Percentiles rank a stretch among this genome's conserved stretches.
phyloP scores from a whole-genome alignment of 1,140 invertebrate genomes.

The Drosophila erecta region DNA sequence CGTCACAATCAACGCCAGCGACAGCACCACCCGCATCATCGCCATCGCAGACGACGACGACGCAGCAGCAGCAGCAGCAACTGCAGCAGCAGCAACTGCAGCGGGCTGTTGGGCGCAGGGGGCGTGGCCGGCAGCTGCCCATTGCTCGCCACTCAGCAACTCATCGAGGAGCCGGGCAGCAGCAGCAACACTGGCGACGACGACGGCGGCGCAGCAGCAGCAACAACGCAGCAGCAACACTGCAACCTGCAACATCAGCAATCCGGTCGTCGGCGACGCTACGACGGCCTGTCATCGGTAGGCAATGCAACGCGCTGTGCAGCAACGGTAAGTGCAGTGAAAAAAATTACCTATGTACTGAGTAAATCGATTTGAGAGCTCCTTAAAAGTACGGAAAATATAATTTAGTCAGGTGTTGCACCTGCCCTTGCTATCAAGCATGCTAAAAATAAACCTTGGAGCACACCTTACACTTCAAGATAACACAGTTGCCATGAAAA shows the following conservation, averaged over 20 bases:
- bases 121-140: constrained; percentile 50
- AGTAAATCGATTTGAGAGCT: background rate
- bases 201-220: constrained; percentile 38
- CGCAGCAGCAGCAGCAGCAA: constrained; percentile 41
- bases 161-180: constrained; percentile 44
- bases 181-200: constrained; percentile 37
- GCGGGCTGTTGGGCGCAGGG: constrained; percentile 26
- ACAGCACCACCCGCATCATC: constrained; percentile 75
- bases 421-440: too few species aligned
- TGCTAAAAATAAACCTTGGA: too few species aligned
- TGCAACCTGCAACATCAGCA: constrained; percentile 47
- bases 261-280: constrained; percentile 56
- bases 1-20: constrained; percentile 81
- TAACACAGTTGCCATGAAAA: background rate
- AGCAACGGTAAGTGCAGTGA: constrained; percentile 77
- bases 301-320: constrained; percentile 84
- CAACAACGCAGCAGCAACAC: constrained; percentile 30
- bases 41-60: constrained; percentile 79
- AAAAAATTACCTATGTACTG: background rate
- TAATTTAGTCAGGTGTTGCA: too few species aligned
- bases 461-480: background rate
- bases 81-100: constrained; percentile 19
- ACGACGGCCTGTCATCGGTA: constrained; percentile 81
- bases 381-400: background rate
- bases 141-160: constrained; percentile 54